Evolutionary conservation across 2,113 vertebrate species (phyloP).

Genomic region (Oncorhynchus nerka): DNA sequence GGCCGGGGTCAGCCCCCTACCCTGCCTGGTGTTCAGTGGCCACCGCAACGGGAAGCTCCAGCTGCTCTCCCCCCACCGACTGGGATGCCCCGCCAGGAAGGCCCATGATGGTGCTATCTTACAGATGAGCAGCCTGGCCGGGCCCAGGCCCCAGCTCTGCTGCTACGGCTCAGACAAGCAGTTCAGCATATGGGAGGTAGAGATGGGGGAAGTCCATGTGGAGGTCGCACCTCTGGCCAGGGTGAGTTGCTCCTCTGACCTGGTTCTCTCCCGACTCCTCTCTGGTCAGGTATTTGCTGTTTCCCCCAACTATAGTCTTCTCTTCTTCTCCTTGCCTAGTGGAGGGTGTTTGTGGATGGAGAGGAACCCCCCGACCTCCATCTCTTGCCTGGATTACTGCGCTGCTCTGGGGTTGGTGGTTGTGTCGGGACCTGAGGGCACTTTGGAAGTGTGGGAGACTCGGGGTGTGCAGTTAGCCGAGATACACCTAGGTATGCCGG

Average conservation of each 20-base stretch:
- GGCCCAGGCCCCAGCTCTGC: conserved; percentile 45
- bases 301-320: conserved; percentile 51
- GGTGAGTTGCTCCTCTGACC: conserved; percentile 51
- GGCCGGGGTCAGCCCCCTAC: conserved; percentile 8
- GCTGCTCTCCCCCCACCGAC: conserved; percentile 53
- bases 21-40: conserved; percentile 61
- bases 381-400: conserved; percentile 66
- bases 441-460: conserved; percentile 60
- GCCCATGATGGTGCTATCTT: conserved; percentile 54
- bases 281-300: conserved; percentile 57
- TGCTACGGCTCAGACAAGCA: conserved; percentile 66
- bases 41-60: conserved; percentile 54
- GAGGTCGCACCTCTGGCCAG: conserved; percentile 27
- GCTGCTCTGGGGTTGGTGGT: conserved; percentile 53
- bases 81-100: conserved; percentile 34
- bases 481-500: conserved; percentile 48
- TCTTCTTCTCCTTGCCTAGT: conserved; percentile 53
- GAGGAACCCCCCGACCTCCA: conserved; percentile 46
- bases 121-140: conserved; percentile 48
- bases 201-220: conserved; percentile 19
- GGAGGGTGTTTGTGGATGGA: conserved; percentile 31
- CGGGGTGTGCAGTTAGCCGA: conserved; percentile 51
- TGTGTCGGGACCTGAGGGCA: conserved; percentile 45
- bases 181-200: conserved; percentile 49
- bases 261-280: conserved; percentile 54